Conservation (phyloP, 2,797 vertebrate genomes). For the Lagodon rhomboides region DNA sequence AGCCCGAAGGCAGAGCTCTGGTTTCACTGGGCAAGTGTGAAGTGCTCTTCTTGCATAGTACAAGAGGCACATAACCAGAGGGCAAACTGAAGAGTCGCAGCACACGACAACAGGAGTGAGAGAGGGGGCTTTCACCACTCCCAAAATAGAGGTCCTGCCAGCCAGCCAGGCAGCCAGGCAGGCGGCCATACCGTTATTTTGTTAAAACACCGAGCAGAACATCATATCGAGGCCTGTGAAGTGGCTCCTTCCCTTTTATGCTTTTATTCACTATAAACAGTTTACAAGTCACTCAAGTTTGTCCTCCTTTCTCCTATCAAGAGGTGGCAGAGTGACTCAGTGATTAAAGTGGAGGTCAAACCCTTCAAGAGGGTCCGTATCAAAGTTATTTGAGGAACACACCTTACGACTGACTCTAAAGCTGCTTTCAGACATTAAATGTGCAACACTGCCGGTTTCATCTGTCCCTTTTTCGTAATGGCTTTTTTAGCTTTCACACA, state of each 20-base stretch:
- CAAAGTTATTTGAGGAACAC: neutral
- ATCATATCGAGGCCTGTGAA: neutral
- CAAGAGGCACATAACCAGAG: slow-evolving; percentile 60
- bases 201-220: slow-evolving; percentile 19
- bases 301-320: neutral
- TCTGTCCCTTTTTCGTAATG: neutral
- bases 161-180: slow-evolving; percentile 4
- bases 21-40: slow-evolving; percentile 81
- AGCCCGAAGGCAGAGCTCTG: slow-evolving; percentile 73
- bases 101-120: slow-evolving; percentile 49
- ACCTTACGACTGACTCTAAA: neutral
- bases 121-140: slow-evolving; percentile 56
- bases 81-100: slow-evolving; percentile 56
- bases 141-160: slow-evolving; percentile 60
- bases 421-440: slow-evolving; percentile 12
- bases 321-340: slow-evolving; percentile 14
- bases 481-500: neutral
- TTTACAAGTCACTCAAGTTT: neutral
- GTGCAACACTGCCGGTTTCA: neutral
- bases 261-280: slow-evolving; percentile 2
- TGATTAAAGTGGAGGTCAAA: neutral
- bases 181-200: slow-evolving; percentile 30
- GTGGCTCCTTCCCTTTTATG: neutral
- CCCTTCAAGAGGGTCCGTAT: neutral
- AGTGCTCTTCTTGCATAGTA: slow-evolving; percentile 66